Evolutionary conservation across 2,113 vertebrate genomes (phyloP).

Genomic region (Oryzias celebensis): DNA sequence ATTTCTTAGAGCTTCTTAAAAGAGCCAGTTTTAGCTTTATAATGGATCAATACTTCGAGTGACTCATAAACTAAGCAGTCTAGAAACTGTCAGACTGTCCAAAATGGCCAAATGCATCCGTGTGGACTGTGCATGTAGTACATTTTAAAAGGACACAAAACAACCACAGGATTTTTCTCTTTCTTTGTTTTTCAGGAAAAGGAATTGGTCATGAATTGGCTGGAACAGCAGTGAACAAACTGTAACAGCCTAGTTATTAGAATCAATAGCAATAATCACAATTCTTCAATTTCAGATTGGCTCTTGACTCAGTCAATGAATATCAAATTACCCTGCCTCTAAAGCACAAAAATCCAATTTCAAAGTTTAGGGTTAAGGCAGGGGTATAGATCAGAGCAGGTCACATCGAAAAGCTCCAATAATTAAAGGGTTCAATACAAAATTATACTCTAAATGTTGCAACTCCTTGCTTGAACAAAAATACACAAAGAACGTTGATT

Average conservation of each 20-base stretch:
- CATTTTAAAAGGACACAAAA: slow-evolving; percentile 25
- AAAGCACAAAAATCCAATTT: slow-evolving; percentile 67
- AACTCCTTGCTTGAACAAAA: slow-evolving; percentile 17
- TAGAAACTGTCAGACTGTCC: too few relatives aligned
- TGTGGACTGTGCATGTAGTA: not conserved
- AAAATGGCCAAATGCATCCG: too few relatives aligned
- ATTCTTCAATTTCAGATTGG: slow-evolving; percentile 75
- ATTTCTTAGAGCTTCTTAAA: too few relatives aligned
- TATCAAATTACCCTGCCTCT: slow-evolving; percentile 77
- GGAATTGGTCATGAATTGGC: slow-evolving; percentile 58
- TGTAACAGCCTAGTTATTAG: slow-evolving; percentile 82
- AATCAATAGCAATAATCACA: slow-evolving; percentile 84
- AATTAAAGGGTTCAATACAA: slow-evolving; percentile 35
- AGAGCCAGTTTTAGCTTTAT: too few relatives aligned
- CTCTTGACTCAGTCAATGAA: slow-evolving; percentile 77
- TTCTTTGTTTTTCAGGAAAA: slow-evolving; percentile 15
- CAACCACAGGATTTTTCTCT: not conserved
- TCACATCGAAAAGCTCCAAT: slow-evolving; percentile 39
- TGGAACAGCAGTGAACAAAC: slow-evolving; percentile 66
- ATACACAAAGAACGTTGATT: slow-evolving; percentile 5
- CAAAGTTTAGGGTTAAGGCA: slow-evolving; percentile 51
- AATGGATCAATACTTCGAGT: too few relatives aligned
- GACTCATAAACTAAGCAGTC: too few relatives aligned
- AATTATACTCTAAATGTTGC: slow-evolving; percentile 30
- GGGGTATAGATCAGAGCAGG: slow-evolving; percentile 55